Evolutionary conservation across 1,140 invertebrate species (phyloP), one percentile per base, ranked within the genome.

Genomic region (Mylabris phalerata): DNA sequence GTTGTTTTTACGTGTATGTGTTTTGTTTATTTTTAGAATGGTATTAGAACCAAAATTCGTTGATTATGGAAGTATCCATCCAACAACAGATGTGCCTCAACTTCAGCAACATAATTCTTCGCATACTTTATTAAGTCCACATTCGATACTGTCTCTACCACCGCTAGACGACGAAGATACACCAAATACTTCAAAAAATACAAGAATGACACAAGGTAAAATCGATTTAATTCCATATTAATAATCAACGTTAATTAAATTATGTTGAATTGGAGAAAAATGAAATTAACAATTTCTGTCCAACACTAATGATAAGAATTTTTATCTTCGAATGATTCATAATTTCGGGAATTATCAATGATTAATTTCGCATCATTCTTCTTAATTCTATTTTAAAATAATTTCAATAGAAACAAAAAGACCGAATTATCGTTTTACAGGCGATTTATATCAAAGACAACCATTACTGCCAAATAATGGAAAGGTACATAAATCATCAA

Each of bases 41-140:
- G 74, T 76, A 61, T 73, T 76, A 64, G 75, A 76, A 67, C 72
- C 75, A 49, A 76, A 76, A 63, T 74, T 71, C 57, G 66, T 69
- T 57, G 73, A 75, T 61, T 75, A 76, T 71, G 75, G 74, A 54
- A 76, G 69, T 63, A 74, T 75, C 52, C 71, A 75, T 67, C 68
- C 72, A 55, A 67, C 67, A 42, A 63, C 62, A 54, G 64, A 66
- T 52, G 62, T 65, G 45, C 64, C 65, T 32, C 60, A 64, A 54
- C 52, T 59, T 50, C 62, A 63, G 39, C 64, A 67, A 44, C 66
- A 64, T 55, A 65, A 65, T 55, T 62, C 65, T 38, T 52, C 64
- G 11, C 62, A 70, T 63, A 65, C 63, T 42, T 55, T 66, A 46
- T 55, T 71, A 56, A 69, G 61, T 60, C 62, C 69, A 13, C 60